Evolutionary conservation across 2,797 vertebrate genomes (phyloP).

Genomic region (Karalla daura): DNA sequence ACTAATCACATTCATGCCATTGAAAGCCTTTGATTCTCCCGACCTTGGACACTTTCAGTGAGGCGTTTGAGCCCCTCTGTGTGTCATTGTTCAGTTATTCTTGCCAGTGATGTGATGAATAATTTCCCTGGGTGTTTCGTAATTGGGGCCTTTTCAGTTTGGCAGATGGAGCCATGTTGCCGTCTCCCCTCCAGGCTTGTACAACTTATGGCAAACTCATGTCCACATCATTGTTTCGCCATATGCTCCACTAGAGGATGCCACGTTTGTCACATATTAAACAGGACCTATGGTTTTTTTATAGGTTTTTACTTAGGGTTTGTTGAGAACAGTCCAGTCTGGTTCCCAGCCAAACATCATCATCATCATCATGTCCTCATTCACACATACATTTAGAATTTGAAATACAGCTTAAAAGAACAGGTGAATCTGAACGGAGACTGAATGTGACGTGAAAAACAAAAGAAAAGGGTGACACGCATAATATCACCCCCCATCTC

Average conservation of each 20-base stretch:
- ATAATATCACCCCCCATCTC: too few relatives aligned
- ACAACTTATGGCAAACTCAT: conserved; percentile 67
- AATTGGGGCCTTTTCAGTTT: conserved; percentile 46
- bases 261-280: conserved; percentile 39
- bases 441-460: too few relatives aligned
- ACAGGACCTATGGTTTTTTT: too few relatives aligned
- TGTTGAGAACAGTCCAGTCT: too few relatives aligned
- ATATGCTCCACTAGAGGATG: conserved; percentile 57
- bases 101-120: conserved; percentile 54
- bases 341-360: too few relatives aligned
- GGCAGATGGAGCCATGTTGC: conserved; percentile 58
- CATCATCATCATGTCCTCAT: too few relatives aligned
- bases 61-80: conserved; percentile 13
- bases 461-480: too few relatives aligned
- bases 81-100: conserved; percentile 30
- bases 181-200: conserved; percentile 46
- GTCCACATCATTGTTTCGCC: conserved; percentile 56
- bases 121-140: conserved; percentile 51
- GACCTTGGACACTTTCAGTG: conserved; percentile 15
- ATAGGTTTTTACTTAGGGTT: too few relatives aligned
- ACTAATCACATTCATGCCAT: neutral
- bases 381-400: too few relatives aligned
- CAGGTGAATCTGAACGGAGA: too few relatives aligned
- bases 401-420: too few relatives aligned
- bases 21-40: conserved; percentile 18